Percentiles rank a stretch among this genome's conserved stretches.
Conservation (phyloP, 2,888 invertebrate species). For the Acleris literana region DNA sequence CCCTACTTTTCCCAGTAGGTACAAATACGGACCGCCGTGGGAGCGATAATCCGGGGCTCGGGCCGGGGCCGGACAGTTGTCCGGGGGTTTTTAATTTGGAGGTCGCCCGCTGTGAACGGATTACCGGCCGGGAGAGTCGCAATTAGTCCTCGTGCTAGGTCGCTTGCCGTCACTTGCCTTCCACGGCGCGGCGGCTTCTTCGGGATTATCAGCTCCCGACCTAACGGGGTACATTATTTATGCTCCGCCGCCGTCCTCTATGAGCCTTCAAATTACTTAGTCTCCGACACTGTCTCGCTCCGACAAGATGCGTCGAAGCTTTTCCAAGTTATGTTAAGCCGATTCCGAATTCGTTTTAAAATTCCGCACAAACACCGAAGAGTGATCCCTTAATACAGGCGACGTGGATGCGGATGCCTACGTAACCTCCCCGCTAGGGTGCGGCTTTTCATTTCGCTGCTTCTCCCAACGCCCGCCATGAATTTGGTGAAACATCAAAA, state of each 20-base stretch:
- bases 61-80: slow-evolving; percentile 62
- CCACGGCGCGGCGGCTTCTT: slow-evolving; percentile 51
- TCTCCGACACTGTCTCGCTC: slow-evolving; percentile 18
- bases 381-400: slow-evolving; percentile 35
- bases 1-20: slow-evolving; percentile 54
- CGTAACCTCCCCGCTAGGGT: slow-evolving; percentile 34
- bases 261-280: slow-evolving; percentile 31
- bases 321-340: slow-evolving; percentile 36
- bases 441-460: slow-evolving; percentile 37
- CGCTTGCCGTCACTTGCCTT: slow-evolving; percentile 53
- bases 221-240: slow-evolving; percentile 42
- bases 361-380: slow-evolving; percentile 35
- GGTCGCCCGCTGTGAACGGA: slow-evolving; percentile 79
- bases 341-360: slow-evolving; percentile 36
- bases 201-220: slow-evolving; percentile 54
- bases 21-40: slow-evolving; percentile 36
- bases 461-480: slow-evolving; percentile 40
- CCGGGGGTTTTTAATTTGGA: slow-evolving; percentile 78
- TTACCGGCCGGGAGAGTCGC: slow-evolving; percentile 71
- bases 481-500: slow-evolving; percentile 52
- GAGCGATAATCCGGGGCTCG: slow-evolving; percentile 63
- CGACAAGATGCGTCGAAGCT: slow-evolving; percentile 28
- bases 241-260: slow-evolving; percentile 17
- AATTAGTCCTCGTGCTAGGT: slow-evolving; percentile 72
- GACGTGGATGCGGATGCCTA: slow-evolving; percentile 27